Conservation (phyloP, 2,888 invertebrate genomes). For the Pilophorus perplexus region DNA sequence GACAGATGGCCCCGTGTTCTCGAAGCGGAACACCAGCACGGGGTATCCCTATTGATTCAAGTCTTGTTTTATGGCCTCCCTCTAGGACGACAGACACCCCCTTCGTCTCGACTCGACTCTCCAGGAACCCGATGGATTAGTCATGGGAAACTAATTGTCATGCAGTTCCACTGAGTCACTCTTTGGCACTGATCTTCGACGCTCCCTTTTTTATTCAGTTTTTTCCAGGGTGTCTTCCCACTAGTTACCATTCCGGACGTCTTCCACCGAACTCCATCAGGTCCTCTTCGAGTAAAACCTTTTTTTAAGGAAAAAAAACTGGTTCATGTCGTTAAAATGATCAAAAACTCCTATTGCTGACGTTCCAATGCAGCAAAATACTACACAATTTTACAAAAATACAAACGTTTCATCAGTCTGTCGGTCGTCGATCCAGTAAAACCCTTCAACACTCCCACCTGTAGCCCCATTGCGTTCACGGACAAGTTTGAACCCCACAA, state of each 20-base stretch:
- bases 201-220: background rate
- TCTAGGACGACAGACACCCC: constrained; percentile 23
- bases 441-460: too few relatives aligned
- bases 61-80: constrained; percentile 31
- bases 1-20: constrained; percentile 33
- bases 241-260: too few relatives aligned
- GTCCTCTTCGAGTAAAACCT: background rate
- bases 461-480: too few relatives aligned
- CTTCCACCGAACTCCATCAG: too few relatives aligned
- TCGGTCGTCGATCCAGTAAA: too few relatives aligned
- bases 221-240: too few relatives aligned
- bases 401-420: too few relatives aligned
- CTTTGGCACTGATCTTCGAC: constrained; percentile 3
- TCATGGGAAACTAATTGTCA: constrained; percentile 40
- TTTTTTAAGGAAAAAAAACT: background rate
- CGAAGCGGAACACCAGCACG: constrained; percentile 34
- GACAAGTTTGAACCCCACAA: too few relatives aligned
- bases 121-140: constrained; percentile 34
- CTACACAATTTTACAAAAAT: too few relatives aligned
- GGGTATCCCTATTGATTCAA: constrained; percentile 38
- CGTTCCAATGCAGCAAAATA: too few relatives aligned
- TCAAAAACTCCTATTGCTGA: background rate
- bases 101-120: constrained; percentile 16
- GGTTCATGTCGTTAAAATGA: too few relatives aligned
- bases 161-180: constrained; percentile 38